phyloP scores from a whole-genome alignment of 2,113 vertebrate species.

The Elephantulus edwardii region DNA sequence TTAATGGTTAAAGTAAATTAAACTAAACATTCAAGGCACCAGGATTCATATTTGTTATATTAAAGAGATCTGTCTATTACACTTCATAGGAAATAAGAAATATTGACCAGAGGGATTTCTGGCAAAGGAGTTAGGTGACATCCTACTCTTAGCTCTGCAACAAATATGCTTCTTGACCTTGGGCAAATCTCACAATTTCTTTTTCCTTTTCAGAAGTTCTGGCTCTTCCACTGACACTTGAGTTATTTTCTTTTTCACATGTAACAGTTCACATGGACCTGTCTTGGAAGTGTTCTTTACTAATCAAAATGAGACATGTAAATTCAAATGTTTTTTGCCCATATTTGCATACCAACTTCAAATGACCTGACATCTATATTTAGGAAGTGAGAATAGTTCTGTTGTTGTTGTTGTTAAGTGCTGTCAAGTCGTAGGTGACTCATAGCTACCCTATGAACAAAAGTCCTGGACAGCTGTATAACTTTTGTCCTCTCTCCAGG shows the following conservation, averaged over 20 bases:
- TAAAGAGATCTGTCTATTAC: background rate
- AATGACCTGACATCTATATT: background rate
- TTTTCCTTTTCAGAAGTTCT: constrained; percentile 35
- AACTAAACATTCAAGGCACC: background rate
- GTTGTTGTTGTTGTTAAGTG: no score
- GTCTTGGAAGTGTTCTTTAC: background rate
- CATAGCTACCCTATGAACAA: no score
- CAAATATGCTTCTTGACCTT: constrained; percentile 36
- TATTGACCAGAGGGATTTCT: constrained; percentile 23
- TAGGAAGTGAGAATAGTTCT: background rate
- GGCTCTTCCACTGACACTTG: background rate
- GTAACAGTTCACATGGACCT: background rate
- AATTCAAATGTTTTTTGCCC: background rate
- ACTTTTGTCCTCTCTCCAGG: no score
- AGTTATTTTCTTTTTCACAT: background rate
- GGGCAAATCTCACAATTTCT: background rate
- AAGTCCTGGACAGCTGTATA: no score
- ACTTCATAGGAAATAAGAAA: constrained; percentile 21
- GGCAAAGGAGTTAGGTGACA: background rate
- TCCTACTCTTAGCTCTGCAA: background rate
- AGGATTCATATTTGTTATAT: constrained; percentile 19
- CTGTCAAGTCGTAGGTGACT: no score
- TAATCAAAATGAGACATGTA: constrained; percentile 15
- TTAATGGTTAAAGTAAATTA: constrained; percentile 28
- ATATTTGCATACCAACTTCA: background rate